phyloP scores from a whole-genome alignment of 1,140 invertebrate genomes.

The Zaprionus gabonicus region DNA sequence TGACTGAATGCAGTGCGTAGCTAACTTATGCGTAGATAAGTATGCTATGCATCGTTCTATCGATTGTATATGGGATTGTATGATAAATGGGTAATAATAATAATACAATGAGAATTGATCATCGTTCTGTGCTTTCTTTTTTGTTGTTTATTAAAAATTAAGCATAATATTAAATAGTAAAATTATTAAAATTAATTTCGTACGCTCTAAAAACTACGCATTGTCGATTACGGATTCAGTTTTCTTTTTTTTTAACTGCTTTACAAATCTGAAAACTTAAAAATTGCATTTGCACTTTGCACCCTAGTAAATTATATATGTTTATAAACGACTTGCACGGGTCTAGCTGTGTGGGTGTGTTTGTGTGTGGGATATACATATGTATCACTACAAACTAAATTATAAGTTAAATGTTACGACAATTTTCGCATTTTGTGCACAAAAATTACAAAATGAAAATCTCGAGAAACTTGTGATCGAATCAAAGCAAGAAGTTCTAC shows the following conservation, averaged over 20 bases:
- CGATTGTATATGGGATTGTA: neutral
- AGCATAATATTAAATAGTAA: slow-evolving; percentile 51
- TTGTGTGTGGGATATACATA: neutral
- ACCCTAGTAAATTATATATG: slow-evolving; percentile 24
- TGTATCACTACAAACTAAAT: slow-evolving; percentile 1
- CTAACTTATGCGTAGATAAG: slow-evolving; percentile 60
- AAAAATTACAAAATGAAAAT: slow-evolving; percentile 11
- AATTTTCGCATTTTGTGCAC: slow-evolving; percentile 19
- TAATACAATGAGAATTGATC: slow-evolving; percentile 33
- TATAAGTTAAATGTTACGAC: slow-evolving; percentile 4
- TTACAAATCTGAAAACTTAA: slow-evolving; percentile 36
- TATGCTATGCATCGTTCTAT: slow-evolving; percentile 50
- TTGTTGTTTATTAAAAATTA: slow-evolving; percentile 47
- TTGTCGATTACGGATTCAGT: slow-evolving; percentile 3
- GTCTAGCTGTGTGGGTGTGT: neutral
- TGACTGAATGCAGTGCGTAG: slow-evolving; percentile 38
- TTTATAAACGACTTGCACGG: slow-evolving; percentile 11
- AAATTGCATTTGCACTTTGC: slow-evolving; percentile 39
- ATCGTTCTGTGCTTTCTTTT: slow-evolving; percentile 47
- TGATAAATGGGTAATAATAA: slow-evolving; percentile 25
- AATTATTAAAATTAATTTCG: slow-evolving; percentile 45
- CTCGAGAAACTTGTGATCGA: slow-evolving; percentile 3
- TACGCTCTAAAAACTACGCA: slow-evolving; percentile 47
- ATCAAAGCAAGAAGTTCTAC: slow-evolving; percentile 3
- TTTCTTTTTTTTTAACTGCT: neutral